Evolutionary conservation across 2,113 vertebrate genomes (phyloP), one percentile per base, ranked within the genome.

Genomic region (Dipodomys stephensi): DNA sequence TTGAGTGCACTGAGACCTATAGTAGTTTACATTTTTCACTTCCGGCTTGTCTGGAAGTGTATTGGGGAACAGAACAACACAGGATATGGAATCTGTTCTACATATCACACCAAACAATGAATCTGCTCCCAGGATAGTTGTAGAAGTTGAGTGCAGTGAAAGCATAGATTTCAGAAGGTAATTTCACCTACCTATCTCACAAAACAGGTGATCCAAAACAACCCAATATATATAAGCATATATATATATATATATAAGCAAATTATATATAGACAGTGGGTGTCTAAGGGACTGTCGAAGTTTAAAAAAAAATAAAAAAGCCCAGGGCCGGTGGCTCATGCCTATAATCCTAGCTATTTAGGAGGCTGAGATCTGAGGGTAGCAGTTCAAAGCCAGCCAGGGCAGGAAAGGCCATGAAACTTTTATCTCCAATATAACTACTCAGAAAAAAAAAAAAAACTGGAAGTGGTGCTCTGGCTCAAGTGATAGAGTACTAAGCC

Each of bases 21-120:
- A 92, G 62, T 8, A 46, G 11, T 83, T 79, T 92, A 62, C 77
- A 77, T 78, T 93, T 62, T 87, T 12, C 7, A 60, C n/a, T 64
- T 64, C 57, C 3, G 74, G 23, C 30, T 82, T 76, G 32, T 73
- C 68, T 83, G 71, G 30, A 90, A 9, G 23, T 49, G 13, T 35
- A 69, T 8, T 62, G 35, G 32, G 23, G 5, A 69, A 30, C 25
- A 84, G 5, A 20, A 57, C 15, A 81, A 12, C 16, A 86, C 7
- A 39, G 19, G 28, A 83, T 57, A 87, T 23, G 73, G 80, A 90
- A 6, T 39, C 30, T 46, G 8, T 32, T 83, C 73, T 22, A 25
- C 39, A 35, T 27, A 90, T 64, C n/a, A 28, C 16, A 77, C 7
- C 81, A 87, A 86, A 35, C 44, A 73, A 84, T 85, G 15, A 57